Evolutionary conservation across 2,113 vertebrate genomes (phyloP).

Genomic region (Girardinichthys multiradiatus): DNA sequence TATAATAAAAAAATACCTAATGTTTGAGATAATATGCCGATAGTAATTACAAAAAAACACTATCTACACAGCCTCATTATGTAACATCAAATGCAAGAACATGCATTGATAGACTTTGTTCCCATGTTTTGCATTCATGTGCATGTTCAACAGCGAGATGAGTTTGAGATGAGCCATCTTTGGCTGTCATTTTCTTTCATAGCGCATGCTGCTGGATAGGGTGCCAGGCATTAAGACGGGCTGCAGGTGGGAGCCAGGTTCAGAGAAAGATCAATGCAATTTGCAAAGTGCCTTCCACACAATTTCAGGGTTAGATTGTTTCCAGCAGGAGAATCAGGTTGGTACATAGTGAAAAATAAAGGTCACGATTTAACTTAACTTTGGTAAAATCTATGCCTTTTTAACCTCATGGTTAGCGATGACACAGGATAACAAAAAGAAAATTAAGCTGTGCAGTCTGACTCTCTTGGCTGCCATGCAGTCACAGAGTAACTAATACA

Average conservation of each 20-base stretch:
- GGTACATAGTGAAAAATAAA: slow-evolving; percentile 41
- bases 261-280: slow-evolving; percentile 70
- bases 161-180: slow-evolving; percentile 13
- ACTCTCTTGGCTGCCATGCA: slow-evolving; percentile 4
- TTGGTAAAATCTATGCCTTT: slow-evolving; percentile 47
- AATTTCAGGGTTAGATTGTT: slow-evolving; percentile 56
- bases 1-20: no score
- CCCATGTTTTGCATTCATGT: slow-evolving; percentile 31
- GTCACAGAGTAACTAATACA: background rate
- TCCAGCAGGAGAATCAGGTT: slow-evolving; percentile 42
- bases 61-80: background rate
- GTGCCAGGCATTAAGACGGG: slow-evolving; percentile 58
- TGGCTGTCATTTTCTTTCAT: slow-evolving; percentile 47
- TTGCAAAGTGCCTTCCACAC: slow-evolving; percentile 71
- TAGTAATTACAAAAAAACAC: no score
- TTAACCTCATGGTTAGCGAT: slow-evolving; percentile 21
- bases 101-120: background rate
- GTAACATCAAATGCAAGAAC: background rate
- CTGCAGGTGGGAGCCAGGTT: slow-evolving; percentile 65
- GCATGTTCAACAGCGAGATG: slow-evolving; percentile 4
- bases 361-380: slow-evolving; percentile 63
- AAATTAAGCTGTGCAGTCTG: slow-evolving; percentile 8
- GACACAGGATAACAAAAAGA: slow-evolving; percentile 14
- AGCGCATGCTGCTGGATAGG: slow-evolving; percentile 18
- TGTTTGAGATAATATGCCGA: no score